Evolutionary conservation across 2,113 vertebrate species (phyloP).

Genomic region (Eubucco bourcierii): DNA sequence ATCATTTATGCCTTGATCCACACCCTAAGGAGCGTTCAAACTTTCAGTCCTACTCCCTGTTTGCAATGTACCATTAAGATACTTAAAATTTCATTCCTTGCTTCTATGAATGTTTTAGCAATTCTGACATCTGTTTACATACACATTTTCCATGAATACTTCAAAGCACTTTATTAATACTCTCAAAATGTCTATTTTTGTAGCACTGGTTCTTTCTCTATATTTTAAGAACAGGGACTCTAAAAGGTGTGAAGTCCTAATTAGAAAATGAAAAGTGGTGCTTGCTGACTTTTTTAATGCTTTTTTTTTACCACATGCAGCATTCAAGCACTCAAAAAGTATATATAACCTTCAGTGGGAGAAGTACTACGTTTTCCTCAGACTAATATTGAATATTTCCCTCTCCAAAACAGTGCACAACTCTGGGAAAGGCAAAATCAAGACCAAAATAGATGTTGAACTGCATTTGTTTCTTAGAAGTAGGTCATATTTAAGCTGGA

Average conservation of each 20-base stretch:
- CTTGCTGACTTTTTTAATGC: neutral
- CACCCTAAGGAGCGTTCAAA: neutral
- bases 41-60: neutral
- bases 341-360: neutral
- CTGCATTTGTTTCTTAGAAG: neutral
- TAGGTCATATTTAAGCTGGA: slow-evolving; percentile 21
- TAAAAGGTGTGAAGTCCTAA: neutral
- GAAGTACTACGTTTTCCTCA: neutral
- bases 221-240: neutral
- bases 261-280: neutral
- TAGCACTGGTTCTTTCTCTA: neutral
- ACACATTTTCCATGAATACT: neutral
- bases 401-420: neutral
- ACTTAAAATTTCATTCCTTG: neutral
- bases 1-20: neutral
- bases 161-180: neutral
- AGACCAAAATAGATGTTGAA: neutral
- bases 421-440: neutral
- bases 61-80: neutral
- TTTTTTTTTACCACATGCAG: neutral
- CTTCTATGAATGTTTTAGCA: neutral
- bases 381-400: neutral
- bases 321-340: neutral
- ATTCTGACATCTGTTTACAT: neutral
- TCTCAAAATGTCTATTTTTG: neutral